Base-by-base conservation (phyloP, 2,797 vertebrate genomes). In the Pteronotus mesoamericanus region DNA sequence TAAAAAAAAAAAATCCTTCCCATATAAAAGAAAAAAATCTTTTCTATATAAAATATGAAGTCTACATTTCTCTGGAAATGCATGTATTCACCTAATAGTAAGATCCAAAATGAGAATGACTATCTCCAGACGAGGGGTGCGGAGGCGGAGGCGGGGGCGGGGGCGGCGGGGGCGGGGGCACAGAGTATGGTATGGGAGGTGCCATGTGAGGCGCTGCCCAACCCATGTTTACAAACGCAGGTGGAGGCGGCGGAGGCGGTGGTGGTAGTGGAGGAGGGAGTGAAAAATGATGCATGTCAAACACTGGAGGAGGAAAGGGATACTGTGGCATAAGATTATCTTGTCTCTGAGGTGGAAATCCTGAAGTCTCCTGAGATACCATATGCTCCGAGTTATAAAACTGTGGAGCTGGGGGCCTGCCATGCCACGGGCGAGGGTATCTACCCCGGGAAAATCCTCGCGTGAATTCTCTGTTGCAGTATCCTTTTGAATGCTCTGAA, bases 291-390 rank as follows among this genome's bases (percentile, higher is more conserved):
- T 94, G 94, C 75, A 97, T 3, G 0, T 97, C 91, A 95, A 98
- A 98, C 53, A 74, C 39, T 1, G 98, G 98, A 64, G 98, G 98
- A 95, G 98, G 97, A 71, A 97, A 98, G 19, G 98, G 68, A 89
- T 98, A 98, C 0, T 96, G 98, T 0, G 97, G 97, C 94, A 97
- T 94, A 39, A 97, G 74, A 80, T 82, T 89, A 46, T 98, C 98
- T 71, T 85, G 95, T 53, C 96, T 94, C 0, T 88, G 91, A 64
- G 92, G 96, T 0, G 95, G 95, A 91, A 98, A 98, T n/a, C n/a
- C 24, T 14, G 87, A 22, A 19, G 93, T 87, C 14, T 97, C 96
- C 57, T 95, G 97, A 78, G 91, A 55, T 0, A 89, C 77, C 88
- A 80, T 57, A 64, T 46, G 97, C 14, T 97, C 96, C n/a, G 97